These are phyloP conservation scores for Phanerotoma sp. DNA, from an alignment of 2,888 invertebrate species.

Conservation along the genomic window DNA sequence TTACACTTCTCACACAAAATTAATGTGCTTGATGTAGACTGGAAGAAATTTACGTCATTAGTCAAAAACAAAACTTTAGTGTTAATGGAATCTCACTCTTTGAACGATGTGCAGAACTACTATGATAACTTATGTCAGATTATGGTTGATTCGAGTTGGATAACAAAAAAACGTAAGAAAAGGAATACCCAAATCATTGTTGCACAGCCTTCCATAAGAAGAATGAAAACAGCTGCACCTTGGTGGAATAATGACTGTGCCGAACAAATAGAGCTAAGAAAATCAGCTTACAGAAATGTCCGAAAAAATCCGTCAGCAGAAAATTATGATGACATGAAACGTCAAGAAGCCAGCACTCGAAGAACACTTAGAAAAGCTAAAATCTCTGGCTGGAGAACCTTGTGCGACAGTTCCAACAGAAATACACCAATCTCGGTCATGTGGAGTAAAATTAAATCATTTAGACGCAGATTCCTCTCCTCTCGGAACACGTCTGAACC, in stretches of 20 bases:
- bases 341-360: background rate
- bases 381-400: background rate
- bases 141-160: background rate
- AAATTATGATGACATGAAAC: too few species aligned
- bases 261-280: background rate
- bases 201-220: background rate
- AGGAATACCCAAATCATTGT: background rate
- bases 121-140: background rate
- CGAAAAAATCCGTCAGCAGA: too few species aligned
- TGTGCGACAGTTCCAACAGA: background rate
- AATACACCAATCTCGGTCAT: background rate
- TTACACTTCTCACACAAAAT: background rate
- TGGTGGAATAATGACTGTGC: background rate
- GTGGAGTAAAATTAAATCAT: background rate
- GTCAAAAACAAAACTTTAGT: background rate
- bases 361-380: background rate
- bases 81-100: too few species aligned
- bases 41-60: background rate
- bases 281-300: background rate
- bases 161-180: background rate
- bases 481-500: background rate
- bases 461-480: background rate
- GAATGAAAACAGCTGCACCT: background rate
- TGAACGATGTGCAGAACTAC: background rate
- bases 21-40: background rate